phyloP scores from a whole-genome alignment of 2,797 vertebrate genomes.

The Darevskia nairensis region DNA sequence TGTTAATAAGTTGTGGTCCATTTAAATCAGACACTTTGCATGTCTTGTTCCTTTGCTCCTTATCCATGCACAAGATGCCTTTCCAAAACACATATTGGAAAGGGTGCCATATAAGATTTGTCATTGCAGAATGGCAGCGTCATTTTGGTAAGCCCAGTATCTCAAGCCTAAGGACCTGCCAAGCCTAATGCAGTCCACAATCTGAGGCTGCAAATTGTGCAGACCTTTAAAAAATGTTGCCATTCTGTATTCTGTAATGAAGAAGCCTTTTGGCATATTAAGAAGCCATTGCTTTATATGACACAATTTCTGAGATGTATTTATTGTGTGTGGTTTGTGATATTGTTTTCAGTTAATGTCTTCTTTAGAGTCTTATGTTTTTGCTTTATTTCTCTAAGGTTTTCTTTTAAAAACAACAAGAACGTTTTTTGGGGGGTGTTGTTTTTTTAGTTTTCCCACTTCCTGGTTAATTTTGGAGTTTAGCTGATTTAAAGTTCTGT shows the following conservation, averaged over 20 bases:
- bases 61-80: not conserved
- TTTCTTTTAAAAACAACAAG: conserved; percentile 16
- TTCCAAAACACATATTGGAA: not conserved
- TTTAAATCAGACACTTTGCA: not conserved
- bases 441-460: conserved; percentile 35
- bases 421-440: conserved; percentile 4
- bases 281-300: not conserved
- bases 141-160: not conserved
- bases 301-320: not conserved
- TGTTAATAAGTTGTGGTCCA: not conserved
- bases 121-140: not conserved
- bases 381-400: conserved; percentile 20
- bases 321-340: not conserved
- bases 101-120: not conserved
- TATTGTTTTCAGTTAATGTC: conserved; percentile 11
- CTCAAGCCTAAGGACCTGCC: not conserved
- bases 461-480: conserved; percentile 60
- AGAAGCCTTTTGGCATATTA: not conserved
- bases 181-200: not conserved
- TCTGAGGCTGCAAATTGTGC: not conserved
- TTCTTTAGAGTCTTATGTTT: not conserved
- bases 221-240: not conserved
- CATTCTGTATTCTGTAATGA: not conserved
- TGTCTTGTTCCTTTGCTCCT: not conserved
- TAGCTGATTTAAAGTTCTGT: conserved; percentile 63